Evolutionary conservation across 2,113 vertebrate species (phyloP).

Genomic region (Daphoenositta chrysoptera): DNA sequence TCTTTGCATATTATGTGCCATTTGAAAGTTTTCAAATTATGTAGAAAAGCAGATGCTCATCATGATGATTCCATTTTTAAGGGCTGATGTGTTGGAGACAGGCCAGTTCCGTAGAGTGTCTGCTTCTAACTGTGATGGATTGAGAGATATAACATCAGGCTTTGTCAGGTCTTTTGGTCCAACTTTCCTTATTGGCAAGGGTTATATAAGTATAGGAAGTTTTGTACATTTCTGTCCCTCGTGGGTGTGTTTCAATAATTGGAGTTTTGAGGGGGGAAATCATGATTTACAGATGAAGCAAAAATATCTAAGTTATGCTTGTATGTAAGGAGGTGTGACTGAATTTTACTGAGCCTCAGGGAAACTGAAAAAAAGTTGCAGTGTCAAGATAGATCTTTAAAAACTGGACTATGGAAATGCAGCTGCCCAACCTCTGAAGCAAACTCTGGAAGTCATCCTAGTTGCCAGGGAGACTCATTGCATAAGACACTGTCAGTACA

Average conservation of each 20-base stretch:
- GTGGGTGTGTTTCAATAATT: slow-evolving; percentile 13
- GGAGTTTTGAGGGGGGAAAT: not conserved
- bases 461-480: not conserved
- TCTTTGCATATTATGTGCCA: not conserved
- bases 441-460: not conserved
- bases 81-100: not conserved
- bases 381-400: not conserved
- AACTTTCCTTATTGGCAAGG: not conserved
- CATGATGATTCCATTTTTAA: slow-evolving; percentile 21
- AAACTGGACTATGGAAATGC: not conserved
- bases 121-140: slow-evolving; percentile 9
- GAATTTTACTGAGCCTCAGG: slow-evolving; percentile 14
- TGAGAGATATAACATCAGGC: not conserved
- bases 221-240: not conserved
- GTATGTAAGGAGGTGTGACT: not conserved
- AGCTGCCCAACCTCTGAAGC: not conserved
- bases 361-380: not conserved
- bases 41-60: slow-evolving; percentile 23
- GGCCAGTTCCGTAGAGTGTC: not conserved
- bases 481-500: not conserved
- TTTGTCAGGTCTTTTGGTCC: not conserved
- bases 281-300: not conserved
- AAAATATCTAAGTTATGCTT: slow-evolving; percentile 17
- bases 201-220: not conserved
- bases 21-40: not conserved